These are phyloP conservation scores for Anarrhichthys ocellatus DNA, from an alignment of 2,113 vertebrate genomes.

Conservation along the genomic window DNA sequence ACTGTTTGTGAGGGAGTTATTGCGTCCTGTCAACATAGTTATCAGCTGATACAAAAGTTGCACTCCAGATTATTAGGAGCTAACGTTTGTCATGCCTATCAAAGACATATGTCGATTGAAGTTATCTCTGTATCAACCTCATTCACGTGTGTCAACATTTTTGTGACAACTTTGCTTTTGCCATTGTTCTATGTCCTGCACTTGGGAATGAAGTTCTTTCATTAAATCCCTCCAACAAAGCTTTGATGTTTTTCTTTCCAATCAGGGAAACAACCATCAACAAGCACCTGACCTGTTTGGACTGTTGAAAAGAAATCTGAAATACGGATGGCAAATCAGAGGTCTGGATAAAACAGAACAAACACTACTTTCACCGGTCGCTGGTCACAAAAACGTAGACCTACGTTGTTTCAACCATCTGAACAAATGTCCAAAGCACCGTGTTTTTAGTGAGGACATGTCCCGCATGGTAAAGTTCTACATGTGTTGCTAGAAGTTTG, in stretches of 20 bases:
- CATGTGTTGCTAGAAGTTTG: conserved; percentile 40
- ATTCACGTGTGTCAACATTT: not conserved
- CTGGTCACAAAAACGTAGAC: not conserved
- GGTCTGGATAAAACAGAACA: not conserved
- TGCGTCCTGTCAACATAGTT: too few relatives aligned
- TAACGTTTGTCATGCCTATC: too few relatives aligned
- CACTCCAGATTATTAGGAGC: too few relatives aligned
- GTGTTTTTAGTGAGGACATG: not conserved
- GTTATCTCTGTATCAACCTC: not conserved
- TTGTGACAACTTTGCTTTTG: not conserved
- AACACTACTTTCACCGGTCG: not conserved
- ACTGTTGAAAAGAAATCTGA: not conserved
- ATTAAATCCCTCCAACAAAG: not conserved
- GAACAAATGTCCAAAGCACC: not conserved
- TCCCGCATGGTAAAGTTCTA: not conserved
- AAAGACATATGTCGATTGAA: too few relatives aligned
- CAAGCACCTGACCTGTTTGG: not conserved
- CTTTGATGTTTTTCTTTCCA: not conserved
- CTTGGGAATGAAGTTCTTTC: not conserved
- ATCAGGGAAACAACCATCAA: not conserved
- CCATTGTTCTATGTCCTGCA: not conserved
- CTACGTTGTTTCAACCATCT: not conserved
- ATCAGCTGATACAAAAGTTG: too few relatives aligned
- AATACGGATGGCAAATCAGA: not conserved
- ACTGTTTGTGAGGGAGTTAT: too few relatives aligned